A percentile compares a stretch with the other conserved stretches of the same genome.
phyloP scores from a whole-genome alignment of 1,140 invertebrate species.

The Drosophila elegans region DNA sequence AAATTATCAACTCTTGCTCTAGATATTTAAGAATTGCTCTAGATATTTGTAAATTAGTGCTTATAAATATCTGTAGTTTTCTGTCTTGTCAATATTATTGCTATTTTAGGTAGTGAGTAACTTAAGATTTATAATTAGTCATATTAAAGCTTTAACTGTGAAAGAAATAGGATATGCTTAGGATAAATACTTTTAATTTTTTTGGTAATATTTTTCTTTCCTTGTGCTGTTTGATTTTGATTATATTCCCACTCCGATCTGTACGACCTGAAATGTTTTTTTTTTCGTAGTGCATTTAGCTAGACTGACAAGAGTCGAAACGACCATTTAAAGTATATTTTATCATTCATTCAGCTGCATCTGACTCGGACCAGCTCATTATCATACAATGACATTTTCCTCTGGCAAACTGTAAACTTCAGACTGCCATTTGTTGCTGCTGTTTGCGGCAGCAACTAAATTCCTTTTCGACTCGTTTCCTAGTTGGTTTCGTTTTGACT shows the following conservation, averaged over 20 bases:
- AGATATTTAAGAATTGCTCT: too few species aligned
- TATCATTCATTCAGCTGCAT: slow-evolving; percentile 81
- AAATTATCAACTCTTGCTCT: too few species aligned
- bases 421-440: slow-evolving; percentile 66
- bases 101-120: too few species aligned
- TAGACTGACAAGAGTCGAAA: slow-evolving; percentile 78
- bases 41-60: too few species aligned
- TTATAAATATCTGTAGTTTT: too few species aligned
- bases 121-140: too few species aligned
- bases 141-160: too few species aligned
- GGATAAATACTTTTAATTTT: too few species aligned
- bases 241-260: neutral
- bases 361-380: slow-evolving; percentile 78
- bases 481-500: slow-evolving; percentile 76
- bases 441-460: slow-evolving; percentile 55
- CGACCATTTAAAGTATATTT: slow-evolving; percentile 82
- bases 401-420: slow-evolving; percentile 67
- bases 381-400: slow-evolving; percentile 83
- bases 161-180: too few species aligned
- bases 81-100: too few species aligned
- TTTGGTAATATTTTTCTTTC: too few species aligned
- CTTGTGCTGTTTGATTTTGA: too few species aligned
- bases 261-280: neutral
- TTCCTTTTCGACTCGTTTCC: slow-evolving; percentile 66
- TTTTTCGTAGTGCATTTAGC: slow-evolving; percentile 15